phyloP scores from a whole-genome alignment of 2,888 invertebrate genomes.

The Ormyrus nitidulus region DNA sequence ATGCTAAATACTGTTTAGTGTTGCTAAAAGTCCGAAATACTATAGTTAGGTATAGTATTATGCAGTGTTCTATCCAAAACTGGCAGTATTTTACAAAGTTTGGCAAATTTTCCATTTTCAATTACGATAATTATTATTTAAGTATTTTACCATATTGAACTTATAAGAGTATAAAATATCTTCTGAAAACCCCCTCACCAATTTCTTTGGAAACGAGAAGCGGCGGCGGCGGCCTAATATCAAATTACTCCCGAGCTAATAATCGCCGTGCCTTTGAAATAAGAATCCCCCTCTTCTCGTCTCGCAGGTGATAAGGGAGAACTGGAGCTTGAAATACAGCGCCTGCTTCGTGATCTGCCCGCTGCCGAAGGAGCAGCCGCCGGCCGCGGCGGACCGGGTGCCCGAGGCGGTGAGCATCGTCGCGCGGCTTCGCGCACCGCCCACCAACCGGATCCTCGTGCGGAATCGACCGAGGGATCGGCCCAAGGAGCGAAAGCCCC shows the following conservation, averaged over 20 bases:
- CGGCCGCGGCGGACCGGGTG: constrained; percentile 78
- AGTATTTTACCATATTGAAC: too few species aligned
- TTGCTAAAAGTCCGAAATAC: too few species aligned
- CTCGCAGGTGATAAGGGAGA: constrained; percentile 87
- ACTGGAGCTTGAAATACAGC: constrained; percentile 95
- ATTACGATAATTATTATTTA: too few species aligned
- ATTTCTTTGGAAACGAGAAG: too few species aligned
- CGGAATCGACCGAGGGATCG: constrained; percentile 78
- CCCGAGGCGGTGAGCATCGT: constrained; percentile 86
- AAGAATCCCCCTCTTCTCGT: background rate
- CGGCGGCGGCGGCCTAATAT: too few species aligned
- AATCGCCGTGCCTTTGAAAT: background rate
- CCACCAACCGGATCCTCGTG: constrained; percentile 81
- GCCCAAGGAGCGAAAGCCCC: constrained; percentile 77
- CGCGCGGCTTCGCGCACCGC: constrained; percentile 78
- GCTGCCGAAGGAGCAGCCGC: constrained; percentile 79
- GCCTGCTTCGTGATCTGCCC: constrained; percentile 93
- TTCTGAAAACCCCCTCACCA: too few species aligned
- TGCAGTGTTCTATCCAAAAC: too few species aligned
- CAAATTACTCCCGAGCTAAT: background rate
- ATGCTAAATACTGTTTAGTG: too few species aligned
- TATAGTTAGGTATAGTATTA: too few species aligned
- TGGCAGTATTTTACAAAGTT: too few species aligned
- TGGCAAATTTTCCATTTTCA: too few species aligned
- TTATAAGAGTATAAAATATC: background rate